Percentiles rank a stretch among this genome's conserved stretches.
Evolutionary conservation across 2,888 invertebrate species (phyloP).

Genomic region (Timema cristinae): DNA sequence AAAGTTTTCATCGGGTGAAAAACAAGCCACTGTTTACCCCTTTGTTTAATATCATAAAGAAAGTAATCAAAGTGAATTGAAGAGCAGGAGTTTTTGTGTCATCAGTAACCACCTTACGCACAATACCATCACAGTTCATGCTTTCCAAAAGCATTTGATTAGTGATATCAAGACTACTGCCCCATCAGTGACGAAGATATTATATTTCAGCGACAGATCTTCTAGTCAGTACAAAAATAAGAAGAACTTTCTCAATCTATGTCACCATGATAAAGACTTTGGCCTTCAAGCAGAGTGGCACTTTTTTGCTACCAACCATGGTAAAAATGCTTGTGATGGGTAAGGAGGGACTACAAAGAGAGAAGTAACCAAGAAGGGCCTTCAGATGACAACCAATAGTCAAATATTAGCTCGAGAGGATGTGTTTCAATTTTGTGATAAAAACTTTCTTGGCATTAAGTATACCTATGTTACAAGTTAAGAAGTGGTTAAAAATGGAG

Average conservation of each 20-base stretch:
- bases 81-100: slow-evolving; percentile 4
- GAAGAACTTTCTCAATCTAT: neutral
- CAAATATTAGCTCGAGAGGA: neutral
- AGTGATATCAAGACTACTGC: neutral
- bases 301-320: neutral
- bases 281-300: neutral
- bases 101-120: neutral
- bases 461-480: neutral
- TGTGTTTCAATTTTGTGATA: slow-evolving; percentile 1
- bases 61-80: slow-evolving; percentile 1
- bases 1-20: slow-evolving; percentile 13
- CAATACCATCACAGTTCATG: slow-evolving; percentile 5
- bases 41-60: slow-evolving; percentile 1
- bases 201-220: neutral
- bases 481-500: neutral
- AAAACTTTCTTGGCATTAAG: neutral
- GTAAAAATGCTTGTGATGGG: neutral
- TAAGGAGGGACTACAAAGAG: neutral
- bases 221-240: no score
- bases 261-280: neutral
- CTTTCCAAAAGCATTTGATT: slow-evolving; percentile 11
- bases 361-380: slow-evolving; percentile 8
- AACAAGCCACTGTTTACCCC: neutral
- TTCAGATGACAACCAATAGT: slow-evolving; percentile 1
- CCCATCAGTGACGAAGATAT: neutral